Conservation (phyloP, 2,888 invertebrate species). For the Limnephilus lunatus region DNA sequence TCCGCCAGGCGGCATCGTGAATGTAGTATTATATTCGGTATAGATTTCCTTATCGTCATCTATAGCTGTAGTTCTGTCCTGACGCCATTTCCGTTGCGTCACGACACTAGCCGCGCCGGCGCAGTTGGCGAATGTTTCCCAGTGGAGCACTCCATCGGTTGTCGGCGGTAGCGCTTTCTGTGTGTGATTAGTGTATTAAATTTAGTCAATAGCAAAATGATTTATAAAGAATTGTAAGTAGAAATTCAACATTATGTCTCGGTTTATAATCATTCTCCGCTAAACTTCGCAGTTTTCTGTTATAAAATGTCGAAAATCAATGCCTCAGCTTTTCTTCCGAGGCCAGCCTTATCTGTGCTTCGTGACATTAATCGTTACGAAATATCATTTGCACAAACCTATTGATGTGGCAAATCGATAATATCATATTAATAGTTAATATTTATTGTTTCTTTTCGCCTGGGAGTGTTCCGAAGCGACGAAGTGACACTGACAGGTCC, state of each 20-base stretch:
- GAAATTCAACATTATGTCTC: neutral
- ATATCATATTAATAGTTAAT: conserved; percentile 7
- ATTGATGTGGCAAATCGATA: conserved; percentile 46
- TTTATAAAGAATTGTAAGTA: conserved; percentile 66
- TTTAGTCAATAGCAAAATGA: conserved; percentile 64
- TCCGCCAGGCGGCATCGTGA: neutral
- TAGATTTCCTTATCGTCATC: conserved; percentile 4
- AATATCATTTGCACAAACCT: conserved; percentile 46
- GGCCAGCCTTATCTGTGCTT: conserved; percentile 56
- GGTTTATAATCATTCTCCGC: neutral
- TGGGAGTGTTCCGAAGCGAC: conserved; percentile 24
- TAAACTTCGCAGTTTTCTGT: conserved; percentile 50
- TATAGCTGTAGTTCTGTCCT: conserved; percentile 67
- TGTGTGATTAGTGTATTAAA: conserved; percentile 62
- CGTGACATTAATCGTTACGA: conserved; percentile 55
- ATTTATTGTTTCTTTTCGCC: neutral
- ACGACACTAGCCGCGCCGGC: conserved; percentile 75
- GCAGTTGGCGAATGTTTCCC: conserved; percentile 71
- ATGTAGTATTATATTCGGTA: neutral
- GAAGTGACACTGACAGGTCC: conserved; percentile 62
- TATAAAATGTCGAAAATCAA: conserved; percentile 61
- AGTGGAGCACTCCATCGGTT: conserved; percentile 66
- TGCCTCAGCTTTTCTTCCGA: conserved; percentile 49
- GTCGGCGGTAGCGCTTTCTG: conserved; percentile 70
- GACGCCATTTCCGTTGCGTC: conserved; percentile 82